Evolutionary conservation across 2,113 vertebrate species (phyloP), one percentile per base, ranked within the genome.

Genomic region (Gavialis gangeticus): DNA sequence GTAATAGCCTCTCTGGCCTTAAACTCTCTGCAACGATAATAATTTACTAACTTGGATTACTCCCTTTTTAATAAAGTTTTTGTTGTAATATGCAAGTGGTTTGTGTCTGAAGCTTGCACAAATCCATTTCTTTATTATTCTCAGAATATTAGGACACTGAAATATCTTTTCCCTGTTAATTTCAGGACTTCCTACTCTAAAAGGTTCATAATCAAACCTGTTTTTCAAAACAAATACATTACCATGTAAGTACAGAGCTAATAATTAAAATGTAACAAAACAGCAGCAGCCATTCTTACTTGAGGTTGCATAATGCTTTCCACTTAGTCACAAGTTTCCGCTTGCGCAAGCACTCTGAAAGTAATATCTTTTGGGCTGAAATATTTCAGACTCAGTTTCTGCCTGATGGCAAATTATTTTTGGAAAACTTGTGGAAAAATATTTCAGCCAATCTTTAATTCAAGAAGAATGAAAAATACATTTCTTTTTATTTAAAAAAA

Each of bases 321-420:
- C 85, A 12, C 63, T 46, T 82, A 92, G 69, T 60, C 81, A 46
- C 60, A 91, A 85, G 55, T 90, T 92, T 95, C 71, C 60, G 75
- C 60, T 60, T 30, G 27, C 22, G 1, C 92, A 46, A 88, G 25
- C 64, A 91, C 71, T 92, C 57, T 55, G 86, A 86, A 94, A 79
- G 12, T 90, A 60, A 71, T 89, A 91, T 46, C 28, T 17, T 77
- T 46, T 56, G 30, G 62, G 84, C 17, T 90, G 58, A 85, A 4
- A 73, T 88, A 93, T 91, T 94, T 88, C 78, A 94, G 28, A 28
- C 55, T 76, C 86, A 91, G 84, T 91, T 80, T 88, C 78, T 82
- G 75, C 34, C 69, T 73, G 22, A 22, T 73, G 69, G 69, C 46
- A 22, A 73, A 73, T 73, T 73, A 30, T 73, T 46, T 21, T 71